Evolutionary conservation across 2,888 invertebrate species (phyloP).

Genomic region (Acronicta psi): DNA sequence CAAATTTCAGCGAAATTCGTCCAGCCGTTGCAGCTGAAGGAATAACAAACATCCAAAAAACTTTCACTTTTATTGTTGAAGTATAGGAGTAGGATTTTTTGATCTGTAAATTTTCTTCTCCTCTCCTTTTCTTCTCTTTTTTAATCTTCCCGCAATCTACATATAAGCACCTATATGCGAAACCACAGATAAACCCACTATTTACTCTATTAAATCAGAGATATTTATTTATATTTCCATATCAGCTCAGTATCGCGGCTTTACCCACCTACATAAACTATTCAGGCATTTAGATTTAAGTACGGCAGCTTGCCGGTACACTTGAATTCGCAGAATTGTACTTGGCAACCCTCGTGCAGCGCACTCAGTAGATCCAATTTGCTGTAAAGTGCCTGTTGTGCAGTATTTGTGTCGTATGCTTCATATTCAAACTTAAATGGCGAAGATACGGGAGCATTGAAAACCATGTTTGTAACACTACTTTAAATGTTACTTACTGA

Average conservation of each 20-base stretch:
- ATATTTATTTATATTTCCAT: constrained; percentile 1
- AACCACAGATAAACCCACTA: too few relatives aligned
- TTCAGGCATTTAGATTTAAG: constrained; percentile 46
- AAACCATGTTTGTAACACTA: constrained; percentile 4
- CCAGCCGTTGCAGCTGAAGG: too few relatives aligned
- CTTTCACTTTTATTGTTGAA: too few relatives aligned
- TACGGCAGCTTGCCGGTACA: constrained; percentile 15
- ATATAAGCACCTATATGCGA: too few relatives aligned
- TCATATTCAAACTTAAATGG: constrained; percentile 37
- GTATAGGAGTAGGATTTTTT: too few relatives aligned
- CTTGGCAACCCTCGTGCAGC: constrained; percentile 36
- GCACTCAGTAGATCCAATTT: constrained; percentile 58
- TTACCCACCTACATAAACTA: constrained; percentile 15
- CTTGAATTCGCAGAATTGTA: constrained; percentile 33
- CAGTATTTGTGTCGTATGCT: constrained; percentile 49
- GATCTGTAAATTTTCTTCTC: too few relatives aligned
- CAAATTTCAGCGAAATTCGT: too few relatives aligned
- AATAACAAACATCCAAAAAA: too few relatives aligned
- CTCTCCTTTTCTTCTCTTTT: too few relatives aligned
- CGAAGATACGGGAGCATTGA: constrained; percentile 18
- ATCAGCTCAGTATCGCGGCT: background rate
- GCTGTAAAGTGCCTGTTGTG: constrained; percentile 50
- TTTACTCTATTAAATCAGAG: too few relatives aligned
- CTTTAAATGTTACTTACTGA: background rate
- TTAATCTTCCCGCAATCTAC: too few relatives aligned